Evolutionary conservation across 2,797 vertebrate species (phyloP), one percentile per base, ranked within the genome.

Genomic region (Etheostoma perlongum): DNA sequence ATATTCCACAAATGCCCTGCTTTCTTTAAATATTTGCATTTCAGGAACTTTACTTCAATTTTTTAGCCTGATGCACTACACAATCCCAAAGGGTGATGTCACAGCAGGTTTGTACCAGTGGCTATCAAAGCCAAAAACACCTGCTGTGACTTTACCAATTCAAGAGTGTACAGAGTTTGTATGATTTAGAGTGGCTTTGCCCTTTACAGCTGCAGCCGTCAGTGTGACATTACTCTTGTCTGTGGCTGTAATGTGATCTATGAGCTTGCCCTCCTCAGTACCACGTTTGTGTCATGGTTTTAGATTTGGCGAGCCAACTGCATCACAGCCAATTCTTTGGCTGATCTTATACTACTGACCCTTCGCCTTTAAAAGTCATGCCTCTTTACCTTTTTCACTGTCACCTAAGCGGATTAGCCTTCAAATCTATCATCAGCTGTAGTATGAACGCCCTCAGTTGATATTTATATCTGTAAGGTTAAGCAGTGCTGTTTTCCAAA

Each of bases 351-450:
- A 74, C 71, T 48, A 36, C 58, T 90, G 89, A 94, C 92, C 91
- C 83, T 52, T 91, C 25, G 18, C 86, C 85, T 93, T 94, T 93
- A 93, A 94, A 95, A 92, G 91, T 87, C 92, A 93, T 76, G 72
- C 62, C 87, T 86, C 81, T 84, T 88, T 81, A 79, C 74, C 72
- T 81, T 85, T 85, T 81, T 72, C 66, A 48, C 55, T 71, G 85
- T 83, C 85, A 85, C 72, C 76, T 84, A 79, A 89, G 83, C 23
- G 65, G 65, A 74, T 1, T 7, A 36, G 30, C 46, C 13, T 14
- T 33, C 44, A 60, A 7, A 48, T 57, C 7, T 47, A 51, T 72
- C 84, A 57, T 71, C 54, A 51, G 66, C 66, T 61, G 54, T 23
- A 36, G 69, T 16, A n/a, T 33, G 59, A 69, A 10, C 51, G 65